Conservation (phyloP, 2,113 vertebrate genomes). For the Catagonus wagneri region DNA sequence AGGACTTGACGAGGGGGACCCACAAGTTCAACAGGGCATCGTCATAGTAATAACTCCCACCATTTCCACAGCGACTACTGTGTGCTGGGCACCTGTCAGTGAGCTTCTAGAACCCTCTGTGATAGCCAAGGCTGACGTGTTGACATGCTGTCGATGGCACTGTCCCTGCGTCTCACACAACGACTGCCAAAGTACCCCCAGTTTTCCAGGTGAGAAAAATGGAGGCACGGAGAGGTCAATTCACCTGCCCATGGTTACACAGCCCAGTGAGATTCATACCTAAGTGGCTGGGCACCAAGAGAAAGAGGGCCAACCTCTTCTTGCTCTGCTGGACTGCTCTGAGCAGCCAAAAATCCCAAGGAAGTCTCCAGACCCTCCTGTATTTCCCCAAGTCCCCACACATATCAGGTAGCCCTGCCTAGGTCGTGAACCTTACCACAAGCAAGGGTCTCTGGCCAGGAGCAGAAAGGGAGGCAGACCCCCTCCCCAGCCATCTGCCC, state of each 20-base stretch:
- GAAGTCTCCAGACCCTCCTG: background rate
- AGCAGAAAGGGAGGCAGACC: background rate
- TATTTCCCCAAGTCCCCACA: background rate
- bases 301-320: background rate
- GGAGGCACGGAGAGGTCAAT: background rate
- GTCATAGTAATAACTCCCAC: no score
- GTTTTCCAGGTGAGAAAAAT: background rate
- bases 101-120: no score
- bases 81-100: background rate
- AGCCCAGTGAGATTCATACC: background rate
- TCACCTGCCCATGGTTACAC: background rate
- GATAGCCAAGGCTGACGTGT: rapidly evolving
- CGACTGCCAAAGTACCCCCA: background rate
- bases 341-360: background rate
- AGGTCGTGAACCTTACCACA: background rate
- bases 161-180: background rate
- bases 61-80: rapidly evolving
- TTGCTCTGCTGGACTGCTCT: background rate
- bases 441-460: background rate
- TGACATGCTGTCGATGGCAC: rapidly evolving
- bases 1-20: background rate
- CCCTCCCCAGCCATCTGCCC: background rate
- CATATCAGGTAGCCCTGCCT: background rate
- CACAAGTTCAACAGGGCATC: no score
- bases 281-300: background rate